Base-by-base conservation (phyloP, 2,888 invertebrate species). In the Philereme transversata region DNA sequence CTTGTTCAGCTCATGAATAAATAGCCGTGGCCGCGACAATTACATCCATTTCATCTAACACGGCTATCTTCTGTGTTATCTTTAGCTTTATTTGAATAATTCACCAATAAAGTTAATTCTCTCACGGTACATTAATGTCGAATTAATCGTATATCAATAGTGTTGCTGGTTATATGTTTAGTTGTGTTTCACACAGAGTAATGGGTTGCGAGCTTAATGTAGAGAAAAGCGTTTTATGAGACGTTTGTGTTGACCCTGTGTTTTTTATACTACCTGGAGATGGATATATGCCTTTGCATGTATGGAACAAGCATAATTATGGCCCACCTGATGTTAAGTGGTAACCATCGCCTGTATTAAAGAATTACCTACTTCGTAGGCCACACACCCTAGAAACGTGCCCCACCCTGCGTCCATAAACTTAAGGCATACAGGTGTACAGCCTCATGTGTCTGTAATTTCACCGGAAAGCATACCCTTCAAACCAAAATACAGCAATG, bases 81-180 rank as follows among this genome's bases (percentile, higher is more conserved):
- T 65, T 55, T 57, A 34, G 54, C 59, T 6, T 53, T 45, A 53
- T 62, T 65, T 65, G 60, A 65, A 65, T 65, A 64, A 69, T 67
- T 60, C 61, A 53, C 49, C 49, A 61, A 62, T 67, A 69, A 67
- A 69, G 64, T 57, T 40, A 40, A 60, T 65, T 68, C 41, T 61
- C 65, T 59, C 65, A 67, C 63, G 61, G 57, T 57, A 67, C 62
- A 61, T 62, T 67, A 65, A 48, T 53, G 67, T 69, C 60, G 67
- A 64, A 58, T 54, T 53, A 64, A 56, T 59, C 52, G 61, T 60
- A 53, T 60, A 57, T 64, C 62, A 61, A 62, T 60, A 38, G 51
- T 10, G 40, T 11, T 46, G 52, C 55, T 62, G 8, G 34, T 43
- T 60, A 11, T 60, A 46, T 50, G 44, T 64, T 64, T 52, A 60